These are phyloP conservation scores for Siderastrea radians DNA, from an alignment of 92 coral and sea anemone species.

Conservation along the genomic window DNA sequence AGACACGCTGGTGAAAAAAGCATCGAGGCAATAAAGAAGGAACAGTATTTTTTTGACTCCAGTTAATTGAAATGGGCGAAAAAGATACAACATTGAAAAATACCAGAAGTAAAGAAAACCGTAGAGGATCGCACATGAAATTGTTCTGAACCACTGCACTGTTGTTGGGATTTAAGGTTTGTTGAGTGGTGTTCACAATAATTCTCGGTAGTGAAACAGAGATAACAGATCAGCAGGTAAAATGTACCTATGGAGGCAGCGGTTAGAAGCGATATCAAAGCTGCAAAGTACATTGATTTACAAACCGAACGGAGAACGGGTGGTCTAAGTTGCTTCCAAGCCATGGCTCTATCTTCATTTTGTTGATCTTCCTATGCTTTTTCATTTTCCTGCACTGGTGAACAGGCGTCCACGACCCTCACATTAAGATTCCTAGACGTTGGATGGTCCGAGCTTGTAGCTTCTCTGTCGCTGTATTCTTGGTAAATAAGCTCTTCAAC, in stretches of 20 bases:
- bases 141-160: neutral
- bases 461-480: conserved; percentile 35
- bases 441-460: neutral
- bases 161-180: too few relatives aligned
- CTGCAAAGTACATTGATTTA: conserved; percentile 1
- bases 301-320: too few relatives aligned
- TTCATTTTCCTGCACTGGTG: too few relatives aligned
- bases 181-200: neutral
- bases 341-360: too few relatives aligned
- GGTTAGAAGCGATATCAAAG: neutral
- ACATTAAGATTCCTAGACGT: too few relatives aligned
- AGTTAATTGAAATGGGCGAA: too few relatives aligned
- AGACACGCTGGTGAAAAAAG: neutral
- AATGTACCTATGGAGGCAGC: too few relatives aligned
- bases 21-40: too few relatives aligned
- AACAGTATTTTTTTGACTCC: too few relatives aligned
- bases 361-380: too few relatives aligned
- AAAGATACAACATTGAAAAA: neutral
- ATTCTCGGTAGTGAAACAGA: neutral
- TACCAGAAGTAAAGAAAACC: neutral
- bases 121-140: neutral
- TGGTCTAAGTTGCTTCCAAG: too few relatives aligned
- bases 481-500: conserved; percentile 32
- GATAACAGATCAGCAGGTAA: neutral
- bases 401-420: too few relatives aligned